Evolutionary conservation across 2,888 invertebrate genomes (phyloP).

Genomic region (Thumatha senex): DNA sequence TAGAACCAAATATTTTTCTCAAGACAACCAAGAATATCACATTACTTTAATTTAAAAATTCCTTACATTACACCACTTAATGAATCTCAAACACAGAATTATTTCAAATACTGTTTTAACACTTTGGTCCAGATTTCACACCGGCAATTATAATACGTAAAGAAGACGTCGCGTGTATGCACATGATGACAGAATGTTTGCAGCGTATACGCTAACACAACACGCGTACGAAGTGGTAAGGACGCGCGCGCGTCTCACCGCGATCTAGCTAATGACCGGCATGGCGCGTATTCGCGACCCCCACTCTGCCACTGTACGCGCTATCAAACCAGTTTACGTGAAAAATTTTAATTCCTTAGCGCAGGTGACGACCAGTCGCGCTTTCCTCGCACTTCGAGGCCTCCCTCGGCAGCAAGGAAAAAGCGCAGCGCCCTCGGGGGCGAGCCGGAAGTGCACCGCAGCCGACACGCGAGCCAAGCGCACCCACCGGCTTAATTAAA

Average conservation of each 20-base stretch:
- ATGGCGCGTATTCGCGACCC: slow-evolving; percentile 79
- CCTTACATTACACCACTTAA: not conserved
- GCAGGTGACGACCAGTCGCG: slow-evolving; percentile 79
- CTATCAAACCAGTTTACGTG: slow-evolving; percentile 83
- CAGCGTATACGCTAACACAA: slow-evolving; percentile 16
- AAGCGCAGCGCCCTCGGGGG: slow-evolving; percentile 76
- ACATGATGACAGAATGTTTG: slow-evolving; percentile 19
- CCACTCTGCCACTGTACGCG: slow-evolving; percentile 74
- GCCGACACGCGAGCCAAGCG: slow-evolving; percentile 76
- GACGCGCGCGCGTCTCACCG: slow-evolving; percentile 74
- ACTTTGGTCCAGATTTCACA: slow-evolving; percentile 47
- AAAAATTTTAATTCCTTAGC: slow-evolving; percentile 78
- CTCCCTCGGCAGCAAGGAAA: slow-evolving; percentile 68
- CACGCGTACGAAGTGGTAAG: slow-evolving; percentile 54
- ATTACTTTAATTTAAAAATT: not conserved
- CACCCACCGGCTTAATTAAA: slow-evolving; percentile 81
- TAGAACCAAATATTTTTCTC: slow-evolving; percentile 10
- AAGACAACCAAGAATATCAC: slow-evolving; percentile 18
- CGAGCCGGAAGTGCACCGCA: slow-evolving; percentile 77
- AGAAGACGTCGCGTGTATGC: slow-evolving; percentile 33
- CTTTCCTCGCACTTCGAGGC: slow-evolving; percentile 65
- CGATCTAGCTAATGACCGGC: slow-evolving; percentile 78
- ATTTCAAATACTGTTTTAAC: slow-evolving; percentile 22
- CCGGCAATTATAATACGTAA: slow-evolving; percentile 46
- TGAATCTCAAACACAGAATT: not conserved